Conservation (phyloP, 2,888 invertebrate genomes). For the Thera britannica region DNA sequence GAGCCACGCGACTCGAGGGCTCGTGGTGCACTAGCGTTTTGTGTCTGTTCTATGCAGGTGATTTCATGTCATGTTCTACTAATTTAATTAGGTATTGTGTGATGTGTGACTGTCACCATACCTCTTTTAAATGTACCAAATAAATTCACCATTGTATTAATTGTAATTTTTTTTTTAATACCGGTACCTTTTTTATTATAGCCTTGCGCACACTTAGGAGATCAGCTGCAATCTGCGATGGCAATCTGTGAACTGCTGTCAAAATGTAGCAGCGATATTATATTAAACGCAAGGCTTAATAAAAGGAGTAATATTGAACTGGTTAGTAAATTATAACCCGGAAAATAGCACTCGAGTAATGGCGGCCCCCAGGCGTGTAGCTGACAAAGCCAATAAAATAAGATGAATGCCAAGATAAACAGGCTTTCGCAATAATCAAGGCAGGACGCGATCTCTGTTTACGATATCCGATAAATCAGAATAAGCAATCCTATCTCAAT, state of each 20-base stretch:
- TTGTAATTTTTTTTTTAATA: neutral
- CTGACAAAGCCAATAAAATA: constrained; percentile 45
- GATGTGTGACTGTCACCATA: neutral
- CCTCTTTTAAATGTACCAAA: neutral
- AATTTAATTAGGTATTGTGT: constrained; percentile 2
- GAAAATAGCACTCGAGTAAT: constrained; percentile 23
- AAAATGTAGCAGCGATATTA: no score
- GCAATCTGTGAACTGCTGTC: no score
- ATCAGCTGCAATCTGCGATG: no score
- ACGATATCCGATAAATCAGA: constrained; percentile 59
- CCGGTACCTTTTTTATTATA: neutral
- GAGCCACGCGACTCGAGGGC: constrained; percentile 73
- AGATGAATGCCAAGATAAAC: constrained; percentile 46
- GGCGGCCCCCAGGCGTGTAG: constrained; percentile 31
- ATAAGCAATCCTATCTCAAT: constrained; percentile 60
- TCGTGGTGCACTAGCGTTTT: constrained; percentile 80
- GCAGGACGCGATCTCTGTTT: constrained; percentile 44
- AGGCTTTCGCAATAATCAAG: constrained; percentile 49
- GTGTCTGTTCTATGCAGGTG: constrained; percentile 67
- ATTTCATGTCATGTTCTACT: constrained; percentile 60
- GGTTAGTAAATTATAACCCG: constrained; percentile 14
- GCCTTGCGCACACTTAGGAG: no score
- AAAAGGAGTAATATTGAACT: constrained; percentile 11
- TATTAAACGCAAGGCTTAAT: no score
- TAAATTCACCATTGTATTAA: no score